These are phyloP conservation scores for Anoplius nigerrimus DNA, from an alignment of 2,888 invertebrate species.

Conservation along the genomic window DNA sequence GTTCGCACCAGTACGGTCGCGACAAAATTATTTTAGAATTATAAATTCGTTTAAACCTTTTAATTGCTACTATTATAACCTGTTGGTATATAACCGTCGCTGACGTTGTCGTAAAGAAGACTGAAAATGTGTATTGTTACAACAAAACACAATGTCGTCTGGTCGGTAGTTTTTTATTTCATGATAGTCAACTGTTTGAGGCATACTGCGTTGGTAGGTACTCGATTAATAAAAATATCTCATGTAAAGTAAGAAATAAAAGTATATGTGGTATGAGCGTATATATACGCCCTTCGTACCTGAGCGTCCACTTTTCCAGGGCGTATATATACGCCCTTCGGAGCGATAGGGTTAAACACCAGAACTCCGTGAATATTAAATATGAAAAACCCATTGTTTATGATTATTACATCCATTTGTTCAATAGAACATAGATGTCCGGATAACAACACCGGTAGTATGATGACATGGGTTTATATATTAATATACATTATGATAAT, in stretches of 20 bases:
- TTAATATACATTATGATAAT: too few relatives aligned
- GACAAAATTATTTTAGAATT: not conserved
- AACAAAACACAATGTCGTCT: conserved; percentile 1
- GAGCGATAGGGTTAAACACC: not conserved
- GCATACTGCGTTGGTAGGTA: not conserved
- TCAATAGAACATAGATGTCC: too few relatives aligned
- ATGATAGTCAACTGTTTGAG: too few relatives aligned
- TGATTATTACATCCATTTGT: too few relatives aligned
- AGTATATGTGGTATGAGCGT: not conserved
- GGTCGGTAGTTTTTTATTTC: not conserved
- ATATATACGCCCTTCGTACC: not conserved
- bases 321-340: too few relatives aligned
- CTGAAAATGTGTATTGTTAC: conserved; percentile 7
- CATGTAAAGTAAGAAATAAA: conserved; percentile 5
- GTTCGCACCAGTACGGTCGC: too few relatives aligned
- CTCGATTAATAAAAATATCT: conserved; percentile 11
- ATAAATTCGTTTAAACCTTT: conserved; percentile 2
- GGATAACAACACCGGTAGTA: too few relatives aligned
- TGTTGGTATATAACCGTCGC: conserved; percentile 11
- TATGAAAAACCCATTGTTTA: too few relatives aligned
- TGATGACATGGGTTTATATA: too few relatives aligned
- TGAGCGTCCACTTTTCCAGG: too few relatives aligned
- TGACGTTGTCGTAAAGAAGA: conserved; percentile 3
- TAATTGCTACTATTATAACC: conserved; percentile 2
- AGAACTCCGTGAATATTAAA: too few relatives aligned